Percentiles rank a stretch among this genome's conserved stretches.
Evolutionary conservation across 2,113 vertebrate species (phyloP).

Genomic region (Smithornis capensis): DNA sequence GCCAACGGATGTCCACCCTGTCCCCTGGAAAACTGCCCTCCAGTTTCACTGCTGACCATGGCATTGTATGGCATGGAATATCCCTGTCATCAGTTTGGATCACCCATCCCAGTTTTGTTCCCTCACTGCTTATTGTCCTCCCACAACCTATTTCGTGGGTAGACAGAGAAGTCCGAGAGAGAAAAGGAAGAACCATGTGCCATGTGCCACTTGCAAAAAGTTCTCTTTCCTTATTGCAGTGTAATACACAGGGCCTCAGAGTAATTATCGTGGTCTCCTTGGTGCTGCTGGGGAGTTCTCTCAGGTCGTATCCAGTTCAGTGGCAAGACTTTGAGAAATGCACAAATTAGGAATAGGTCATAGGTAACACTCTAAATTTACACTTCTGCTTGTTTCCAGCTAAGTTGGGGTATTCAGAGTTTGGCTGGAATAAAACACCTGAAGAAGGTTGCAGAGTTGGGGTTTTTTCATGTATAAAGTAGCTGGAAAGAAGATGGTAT

Average conservation of each 20-base stretch:
- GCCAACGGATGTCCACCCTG: not conserved
- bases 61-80: not conserved
- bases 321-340: not conserved
- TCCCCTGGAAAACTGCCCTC: not conserved
- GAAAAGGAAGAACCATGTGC: not conserved
- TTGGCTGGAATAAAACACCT: not conserved
- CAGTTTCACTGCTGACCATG: not conserved
- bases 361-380: not conserved
- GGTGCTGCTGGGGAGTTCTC: not conserved
- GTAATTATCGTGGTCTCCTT: not conserved
- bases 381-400: not conserved
- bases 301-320: not conserved
- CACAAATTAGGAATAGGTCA: not conserved
- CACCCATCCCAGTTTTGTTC: not conserved
- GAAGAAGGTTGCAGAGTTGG: not conserved
- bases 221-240: not conserved
- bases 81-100: not conserved
- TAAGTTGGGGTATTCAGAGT: not conserved
- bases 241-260: not conserved
- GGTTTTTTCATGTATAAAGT: not conserved
- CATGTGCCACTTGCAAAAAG: not conserved
- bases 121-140: not conserved
- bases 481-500: not conserved
- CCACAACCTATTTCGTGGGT: accelerated
- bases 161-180: not conserved